Percentiles rank a stretch among this genome's conserved stretches.
Evolutionary conservation across 1,140 invertebrate genomes (phyloP).

Genomic region (Ostrea edulis): DNA sequence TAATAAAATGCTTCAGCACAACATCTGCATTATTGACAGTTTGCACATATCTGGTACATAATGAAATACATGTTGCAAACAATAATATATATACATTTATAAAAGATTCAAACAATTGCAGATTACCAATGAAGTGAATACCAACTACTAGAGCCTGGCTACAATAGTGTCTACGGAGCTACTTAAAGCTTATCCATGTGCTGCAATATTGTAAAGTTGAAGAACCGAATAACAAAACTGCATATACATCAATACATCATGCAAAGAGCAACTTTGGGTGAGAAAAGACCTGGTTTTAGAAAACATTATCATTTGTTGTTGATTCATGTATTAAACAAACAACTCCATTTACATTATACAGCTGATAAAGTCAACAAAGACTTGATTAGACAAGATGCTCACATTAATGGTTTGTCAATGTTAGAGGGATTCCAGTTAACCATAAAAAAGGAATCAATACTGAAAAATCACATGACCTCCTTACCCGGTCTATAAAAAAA

Average conservation of each 20-base stretch:
- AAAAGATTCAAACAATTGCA: not conserved
- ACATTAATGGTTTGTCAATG: not conserved
- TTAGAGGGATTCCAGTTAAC: conserved; percentile 31
- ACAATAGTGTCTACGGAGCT: not conserved
- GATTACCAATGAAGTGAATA: not conserved
- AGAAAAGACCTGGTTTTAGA: not conserved
- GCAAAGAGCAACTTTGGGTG: not conserved
- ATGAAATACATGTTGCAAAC: too few species aligned
- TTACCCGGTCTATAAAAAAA: conserved; percentile 33
- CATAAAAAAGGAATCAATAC: not conserved
- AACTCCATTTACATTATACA: not conserved
- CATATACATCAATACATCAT: not conserved
- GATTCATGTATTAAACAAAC: conserved; percentile 17
- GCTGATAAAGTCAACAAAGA: conserved; percentile 24
- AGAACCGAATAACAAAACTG: not conserved
- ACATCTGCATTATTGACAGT: too few species aligned
- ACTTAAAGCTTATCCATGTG: not conserved
- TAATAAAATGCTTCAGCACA: too few species aligned
- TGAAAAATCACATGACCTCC: conserved; percentile 16
- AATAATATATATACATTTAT: too few species aligned
- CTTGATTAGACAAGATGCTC: not conserved
- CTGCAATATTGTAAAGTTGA: not conserved
- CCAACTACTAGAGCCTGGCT: conserved; percentile 23
- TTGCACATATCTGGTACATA: too few species aligned
- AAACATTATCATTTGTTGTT: conserved; percentile 12